Conservation (phyloP, 2,888 invertebrate species). For the Nebria salina region DNA sequence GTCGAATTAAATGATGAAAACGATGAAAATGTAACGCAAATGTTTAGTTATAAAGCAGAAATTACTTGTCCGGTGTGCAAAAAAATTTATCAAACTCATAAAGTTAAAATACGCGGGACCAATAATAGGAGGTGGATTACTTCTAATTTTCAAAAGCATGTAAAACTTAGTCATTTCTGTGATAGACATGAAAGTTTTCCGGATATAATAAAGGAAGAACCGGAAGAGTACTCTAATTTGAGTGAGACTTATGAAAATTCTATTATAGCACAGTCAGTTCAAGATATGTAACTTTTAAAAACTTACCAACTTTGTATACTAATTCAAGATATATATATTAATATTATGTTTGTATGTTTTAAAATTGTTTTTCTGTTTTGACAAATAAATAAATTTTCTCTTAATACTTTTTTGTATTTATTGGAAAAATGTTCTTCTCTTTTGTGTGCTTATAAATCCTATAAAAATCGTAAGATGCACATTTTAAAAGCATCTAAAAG, state of each 20-base stretch:
- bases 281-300: no score
- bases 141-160: background rate
- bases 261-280: no score
- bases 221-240: background rate
- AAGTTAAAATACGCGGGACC: background rate
- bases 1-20: background rate
- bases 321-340: no score
- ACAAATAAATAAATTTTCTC: no score
- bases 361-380: no score
- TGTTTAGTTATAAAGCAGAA: background rate
- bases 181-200: background rate
- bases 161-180: background rate
- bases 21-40: background rate
- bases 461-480: no score
- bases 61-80: background rate
- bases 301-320: no score
- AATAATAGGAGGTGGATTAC: background rate
- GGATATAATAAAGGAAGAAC: background rate
- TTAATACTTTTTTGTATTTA: no score
- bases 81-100: background rate
- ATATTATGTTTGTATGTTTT: no score
- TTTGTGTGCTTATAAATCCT: no score
- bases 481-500: no score
- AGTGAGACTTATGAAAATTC: background rate
- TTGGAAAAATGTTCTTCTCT: no score